phyloP scores from a whole-genome alignment of 2,888 invertebrate species.

The Pammene aurita region DNA sequence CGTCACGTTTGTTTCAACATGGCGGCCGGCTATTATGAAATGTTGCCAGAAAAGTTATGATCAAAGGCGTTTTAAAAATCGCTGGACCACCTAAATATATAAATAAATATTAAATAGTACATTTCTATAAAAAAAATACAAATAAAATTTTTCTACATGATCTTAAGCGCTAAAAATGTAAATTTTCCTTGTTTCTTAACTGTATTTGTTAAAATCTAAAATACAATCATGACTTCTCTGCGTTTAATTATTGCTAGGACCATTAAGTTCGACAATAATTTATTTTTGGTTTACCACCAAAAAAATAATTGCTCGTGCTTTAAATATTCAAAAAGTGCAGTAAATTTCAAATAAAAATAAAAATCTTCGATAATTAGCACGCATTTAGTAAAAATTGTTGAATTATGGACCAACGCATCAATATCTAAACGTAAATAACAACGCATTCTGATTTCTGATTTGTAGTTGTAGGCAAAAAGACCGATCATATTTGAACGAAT shows the following conservation, averaged over 20 bases:
- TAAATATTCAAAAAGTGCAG: not conserved
- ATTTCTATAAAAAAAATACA: not conserved
- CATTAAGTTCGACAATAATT: not conserved
- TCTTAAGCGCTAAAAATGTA: not conserved
- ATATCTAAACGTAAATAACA: constrained; percentile 58
- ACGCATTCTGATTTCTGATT: constrained; percentile 64
- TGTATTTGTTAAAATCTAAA: not conserved
- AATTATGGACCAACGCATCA: constrained; percentile 30
- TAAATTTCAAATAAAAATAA: not conserved
- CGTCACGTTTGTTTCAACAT: constrained; percentile 41
- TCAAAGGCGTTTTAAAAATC: not conserved
- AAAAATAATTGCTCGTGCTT: not conserved
- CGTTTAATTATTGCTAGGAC: constrained; percentile 33
- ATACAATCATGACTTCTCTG: not conserved
- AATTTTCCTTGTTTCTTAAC: not conserved
- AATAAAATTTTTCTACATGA: not conserved
- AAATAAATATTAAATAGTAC: not conserved
- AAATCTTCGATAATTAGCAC: not conserved
- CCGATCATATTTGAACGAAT: constrained; percentile 82
- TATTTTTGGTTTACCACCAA: not conserved
- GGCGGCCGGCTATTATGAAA: constrained; percentile 25
- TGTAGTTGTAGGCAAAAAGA: constrained; percentile 71
- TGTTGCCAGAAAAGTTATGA: constrained; percentile 11
- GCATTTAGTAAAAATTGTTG: not conserved
- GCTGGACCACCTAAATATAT: not conserved